Evolutionary conservation across 2,888 invertebrate species (phyloP).

Genomic region (Eudemis profundana): DNA sequence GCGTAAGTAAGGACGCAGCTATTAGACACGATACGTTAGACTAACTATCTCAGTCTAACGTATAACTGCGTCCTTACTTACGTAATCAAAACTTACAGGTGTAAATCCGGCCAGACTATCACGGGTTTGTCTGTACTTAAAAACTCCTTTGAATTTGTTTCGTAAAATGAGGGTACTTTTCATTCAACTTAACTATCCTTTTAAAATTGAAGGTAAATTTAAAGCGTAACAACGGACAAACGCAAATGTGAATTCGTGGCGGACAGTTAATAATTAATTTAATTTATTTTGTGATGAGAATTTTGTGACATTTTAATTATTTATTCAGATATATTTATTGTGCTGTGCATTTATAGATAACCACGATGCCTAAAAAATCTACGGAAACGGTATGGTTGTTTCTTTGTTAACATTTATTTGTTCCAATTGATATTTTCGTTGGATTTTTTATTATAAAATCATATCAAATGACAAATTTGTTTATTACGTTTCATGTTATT

Average conservation of each 20-base stretch:
- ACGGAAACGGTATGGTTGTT: slow-evolving; percentile 6
- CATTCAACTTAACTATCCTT: background rate
- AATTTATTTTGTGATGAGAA: background rate
- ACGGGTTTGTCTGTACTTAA: background rate
- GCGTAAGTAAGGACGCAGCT: too few species aligned
- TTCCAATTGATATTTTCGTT: background rate
- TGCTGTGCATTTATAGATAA: slow-evolving; percentile 6
- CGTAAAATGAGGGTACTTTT: slow-evolving; percentile 51
- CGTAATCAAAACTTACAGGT: background rate
- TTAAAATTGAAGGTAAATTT: background rate
- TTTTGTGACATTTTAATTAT: slow-evolving; percentile 3
- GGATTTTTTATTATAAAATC: background rate
- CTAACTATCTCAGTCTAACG: too few species aligned
- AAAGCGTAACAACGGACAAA: slow-evolving; percentile 12
- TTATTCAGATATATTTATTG: slow-evolving; percentile 18
- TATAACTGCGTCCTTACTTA: too few species aligned
- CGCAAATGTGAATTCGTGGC: slow-evolving; percentile 15
- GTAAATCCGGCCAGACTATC: background rate
- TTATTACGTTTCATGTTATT: too few species aligned
- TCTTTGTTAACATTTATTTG: background rate
- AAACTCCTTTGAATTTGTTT: slow-evolving; percentile 11
- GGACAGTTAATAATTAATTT: background rate
- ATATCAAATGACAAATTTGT: too few species aligned
- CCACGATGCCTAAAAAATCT: slow-evolving; percentile 22
- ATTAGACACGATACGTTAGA: too few species aligned